Base-by-base conservation (phyloP, 1,140 invertebrate genomes). In the Oppia nitens region DNA sequence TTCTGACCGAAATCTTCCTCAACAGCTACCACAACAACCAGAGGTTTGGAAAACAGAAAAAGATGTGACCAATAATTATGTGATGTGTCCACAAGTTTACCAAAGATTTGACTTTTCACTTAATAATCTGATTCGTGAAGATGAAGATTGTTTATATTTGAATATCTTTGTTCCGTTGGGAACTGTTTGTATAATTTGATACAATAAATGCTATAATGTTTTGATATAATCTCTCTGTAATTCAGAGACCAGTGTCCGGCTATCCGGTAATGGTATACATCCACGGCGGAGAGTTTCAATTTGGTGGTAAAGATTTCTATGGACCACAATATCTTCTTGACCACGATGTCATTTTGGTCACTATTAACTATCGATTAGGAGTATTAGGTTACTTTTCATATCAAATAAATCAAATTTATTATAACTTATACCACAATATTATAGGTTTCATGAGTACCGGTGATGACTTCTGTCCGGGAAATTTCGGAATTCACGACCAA, bases 301-400 rank as follows among this genome's bases (percentile, higher is more conserved):
- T 88, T 72, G 90, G 87, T 45, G 91, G 91, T 29, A 95, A 95
- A 77, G 83, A 88, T 0, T 95, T 94, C 74, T 91, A 96, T 68
- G 91, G 91, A 57, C 85, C 83, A 55, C 85, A 95, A 3, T 75
- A 96, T 55, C 85, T 91, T 45, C 89, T 87, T 65, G 90, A 88
- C 68, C 89, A 91, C 21, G 83, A 87, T 63, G 82, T 97, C 62
- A 87, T 98, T 62, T 92, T 98, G 52, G 87, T 98, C 68, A 95
- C 92, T 60, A 82, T 98, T 69, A 98, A 98, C 79, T 98, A 95
- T 77, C 81, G 94, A 63, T 81, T 98, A 45, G 94, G 93, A 62
- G 83, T 95, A 67, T 74, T 97, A 65, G 92, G 93, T 96, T 40
- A 48, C 9, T 48, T 3, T 56, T 53, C 40, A n/a, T n/a, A n/a